Evolutionary conservation across 2,797 vertebrate species (phyloP), one percentile per base, ranked within the genome.

Genomic region (Alfaro cultratus): DNA sequence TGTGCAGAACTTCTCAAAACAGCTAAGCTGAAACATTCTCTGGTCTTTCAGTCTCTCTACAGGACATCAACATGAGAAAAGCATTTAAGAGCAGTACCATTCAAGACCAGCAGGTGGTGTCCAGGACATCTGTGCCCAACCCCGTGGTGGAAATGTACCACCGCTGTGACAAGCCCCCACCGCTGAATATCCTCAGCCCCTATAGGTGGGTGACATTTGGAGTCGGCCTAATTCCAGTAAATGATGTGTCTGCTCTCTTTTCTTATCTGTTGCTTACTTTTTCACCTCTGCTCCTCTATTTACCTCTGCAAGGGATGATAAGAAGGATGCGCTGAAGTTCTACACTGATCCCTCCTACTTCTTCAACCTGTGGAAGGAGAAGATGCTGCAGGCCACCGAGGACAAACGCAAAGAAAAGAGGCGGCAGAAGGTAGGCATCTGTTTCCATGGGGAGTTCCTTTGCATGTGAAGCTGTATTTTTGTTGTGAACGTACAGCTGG

Each of bases 51-150:
- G 97, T 98, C 53, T 98, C 97, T 0, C 94, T 98, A 83, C 97
- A 98, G 93, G 97, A 98, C 80, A 98, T 98, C 91, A 98, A 98
- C 95, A 98, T 98, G 97, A 93, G 97, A 90, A 98, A 98, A 91
- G 97, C 97, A 15, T 98, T 98, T 80, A 97, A 97, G 94, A 98
- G 97, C 90, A 97, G 97, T 76, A 98, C 97, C 1, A 97, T 96
- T 83, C 97, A 98, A 93, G 97, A 98, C 91, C 97, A 98, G 93
- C 97, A 98, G 92, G 97, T 98, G 3, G 97, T 98, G 79, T 97
- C 97, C 0, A 95, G 97, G 81, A 96, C 96, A 70, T 97, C 97
- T 8, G 97, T 98, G 72, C 96, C 97, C 68, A 97, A 97, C 90
- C 97, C 97, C 0, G 97, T 98, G 82, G 96, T 97, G 94, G 97